A percentile compares a stretch with the other conserved stretches of the same genome.
Conservation (phyloP, 2,113 vertebrate species). For the Butastur rufipennis region DNA sequence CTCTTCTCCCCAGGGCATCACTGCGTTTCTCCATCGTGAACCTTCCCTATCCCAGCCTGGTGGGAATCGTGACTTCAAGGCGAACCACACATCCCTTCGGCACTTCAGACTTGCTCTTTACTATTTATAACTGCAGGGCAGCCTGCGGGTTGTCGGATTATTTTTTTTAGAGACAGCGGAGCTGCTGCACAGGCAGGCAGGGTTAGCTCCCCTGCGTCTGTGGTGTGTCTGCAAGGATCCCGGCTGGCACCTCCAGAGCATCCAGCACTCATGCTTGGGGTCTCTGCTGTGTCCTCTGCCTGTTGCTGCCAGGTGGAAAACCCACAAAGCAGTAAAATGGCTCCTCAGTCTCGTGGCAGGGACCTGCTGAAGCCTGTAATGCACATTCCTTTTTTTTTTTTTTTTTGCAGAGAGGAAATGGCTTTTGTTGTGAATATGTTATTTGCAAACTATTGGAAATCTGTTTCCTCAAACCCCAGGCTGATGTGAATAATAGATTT, state of each 20-base stretch:
- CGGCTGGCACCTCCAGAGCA: not conserved
- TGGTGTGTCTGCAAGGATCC: fast-evolving
- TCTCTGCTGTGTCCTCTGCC: not conserved
- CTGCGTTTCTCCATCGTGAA: not conserved
- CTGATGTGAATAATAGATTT: not conserved
- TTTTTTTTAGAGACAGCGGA: not conserved
- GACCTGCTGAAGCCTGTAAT: not conserved
- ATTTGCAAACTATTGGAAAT: not conserved
- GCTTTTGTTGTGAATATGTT: not conserved
- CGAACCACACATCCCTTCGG: fast-evolving
- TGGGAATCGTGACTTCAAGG: not conserved
- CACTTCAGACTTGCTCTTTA: not conserved
- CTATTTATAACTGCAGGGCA: not conserved
- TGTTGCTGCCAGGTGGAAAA: not conserved
- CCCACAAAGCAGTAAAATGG: not conserved
- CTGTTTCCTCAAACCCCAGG: not conserved
- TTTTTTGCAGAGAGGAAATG: not conserved
- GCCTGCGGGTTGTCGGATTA: not conserved
- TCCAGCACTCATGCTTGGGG: fast-evolving
- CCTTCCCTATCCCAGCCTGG: not conserved
- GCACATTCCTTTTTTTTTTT: not conserved
- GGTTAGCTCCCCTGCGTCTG: not conserved
- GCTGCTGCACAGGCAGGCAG: not conserved
- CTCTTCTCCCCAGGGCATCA: not conserved
- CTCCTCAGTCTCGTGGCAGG: not conserved